Evolutionary conservation across 37 sponge, comb jelly and placozoan genomes (phyloP), one percentile per base, ranked within the genome.

Genomic region (Diacarnus erythraeanus): DNA sequence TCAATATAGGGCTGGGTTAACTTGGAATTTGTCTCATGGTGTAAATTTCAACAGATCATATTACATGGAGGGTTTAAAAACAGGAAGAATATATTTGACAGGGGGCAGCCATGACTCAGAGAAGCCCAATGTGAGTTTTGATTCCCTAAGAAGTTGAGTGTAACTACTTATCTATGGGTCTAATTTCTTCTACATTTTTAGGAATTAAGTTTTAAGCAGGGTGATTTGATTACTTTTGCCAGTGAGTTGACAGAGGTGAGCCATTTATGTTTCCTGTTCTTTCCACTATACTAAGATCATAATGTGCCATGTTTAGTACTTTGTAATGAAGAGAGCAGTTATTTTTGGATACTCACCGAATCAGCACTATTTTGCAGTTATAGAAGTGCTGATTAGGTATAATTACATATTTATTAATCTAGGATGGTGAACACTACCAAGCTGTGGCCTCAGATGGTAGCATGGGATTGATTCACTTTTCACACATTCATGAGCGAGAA

Each of bases 161-260:
- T n/a, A n/a, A n/a, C n/a, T n/a, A n/a, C n/a, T n/a, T n/a, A n/a
- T n/a, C n/a, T n/a, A n/a, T n/a, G n/a, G n/a, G 25, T 64, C 15
- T 27, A 9, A 27, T 64, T 68, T 33, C 18, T 59, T 8, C 31
- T 74, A 34, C 9, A 10, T 47, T 6, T 74, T 1, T 72, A 92
- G 92, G 92, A 87, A 60, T 67, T 92, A 33, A 59, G 72, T 2
- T 92, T 87, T 64, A 15, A 75, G 68, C 78, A 80, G 26, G 92
- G 92, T 61, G 92, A 92, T 41, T 51, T 92, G 30, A 17, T 92
- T 40, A 72, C 74, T 2, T 25, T 92, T 2, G 38, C 79, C 42
- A 69, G 72, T n/a, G 77, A 74, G 31, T 36, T 43, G 75, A 18
- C 29, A 12, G 68, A 70, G 57, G 72, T 81, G 59, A 69, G 58